A percentile compares a stretch with the other conserved stretches of the same genome.
These are phyloP conservation scores for Mugil cephalus DNA, from an alignment of 2,113 vertebrate species.

Conservation along the genomic window DNA sequence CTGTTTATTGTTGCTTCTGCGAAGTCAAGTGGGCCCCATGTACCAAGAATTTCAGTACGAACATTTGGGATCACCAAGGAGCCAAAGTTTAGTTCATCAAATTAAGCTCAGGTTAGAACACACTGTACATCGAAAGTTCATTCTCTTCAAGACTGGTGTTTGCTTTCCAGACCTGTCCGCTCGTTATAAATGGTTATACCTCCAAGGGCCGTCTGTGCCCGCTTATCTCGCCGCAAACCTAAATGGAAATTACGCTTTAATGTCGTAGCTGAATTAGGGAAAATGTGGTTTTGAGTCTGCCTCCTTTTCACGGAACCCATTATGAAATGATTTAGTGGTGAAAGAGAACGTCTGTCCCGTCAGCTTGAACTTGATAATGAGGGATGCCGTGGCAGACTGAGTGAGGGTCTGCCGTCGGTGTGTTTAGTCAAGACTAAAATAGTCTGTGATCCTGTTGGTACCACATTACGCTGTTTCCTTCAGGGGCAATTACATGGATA, in stretches of 20 bases:
- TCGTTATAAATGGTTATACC: neutral
- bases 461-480: constrained; percentile 29
- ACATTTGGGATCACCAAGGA: too few relatives aligned
- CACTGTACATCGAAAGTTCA: too few relatives aligned
- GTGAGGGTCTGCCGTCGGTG: constrained; percentile 31
- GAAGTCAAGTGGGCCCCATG: too few relatives aligned
- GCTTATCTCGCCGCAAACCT: constrained; percentile 9
- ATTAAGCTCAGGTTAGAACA: too few relatives aligned
- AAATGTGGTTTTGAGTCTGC: constrained; percentile 20
- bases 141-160: neutral
- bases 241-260: constrained; percentile 25
- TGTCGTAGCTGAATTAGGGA: constrained; percentile 27
- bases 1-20: too few relatives aligned
- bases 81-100: too few relatives aligned
- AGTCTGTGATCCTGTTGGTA: constrained; percentile 26
- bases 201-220: neutral
- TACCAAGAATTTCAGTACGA: too few relatives aligned
- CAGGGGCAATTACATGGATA: constrained; percentile 35
- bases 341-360: constrained; percentile 6
- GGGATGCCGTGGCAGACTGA: constrained; percentile 35
- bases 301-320: constrained; percentile 51
- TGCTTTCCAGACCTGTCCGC: constrained; percentile 6
- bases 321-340: constrained; percentile 45
- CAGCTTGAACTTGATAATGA: constrained; percentile 26
- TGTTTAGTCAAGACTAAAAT: constrained; percentile 53